Base-by-base conservation (phyloP, 2,113 vertebrate species). In the Marmota monax region DNA sequence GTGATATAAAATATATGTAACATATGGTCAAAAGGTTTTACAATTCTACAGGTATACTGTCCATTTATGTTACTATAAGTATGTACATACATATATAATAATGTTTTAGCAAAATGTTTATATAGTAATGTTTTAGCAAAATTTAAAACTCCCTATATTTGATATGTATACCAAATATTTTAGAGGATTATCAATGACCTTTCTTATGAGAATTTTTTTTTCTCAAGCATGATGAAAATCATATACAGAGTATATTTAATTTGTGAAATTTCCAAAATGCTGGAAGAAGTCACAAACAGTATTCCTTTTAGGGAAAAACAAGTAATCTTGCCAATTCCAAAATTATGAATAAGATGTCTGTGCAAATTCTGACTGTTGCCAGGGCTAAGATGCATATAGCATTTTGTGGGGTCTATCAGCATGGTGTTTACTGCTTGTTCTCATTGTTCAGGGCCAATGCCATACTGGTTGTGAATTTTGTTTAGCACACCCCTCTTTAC, bases 321-420 rank as follows among this genome's bases (percentile, higher is more conserved):
- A 74, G 5, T 42, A 42, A 48, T 72, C 7, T 45, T 45, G 0
- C 23, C 32, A 48, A 18, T 4, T 12, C 4, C 25, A 23, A 84
- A 53, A 45, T 45, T 25, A 77, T 10, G 7, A 92, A 22, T 63
- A 67, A 10, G 6, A n/a, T 12, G 32, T n/a, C 39, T 45, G 14
- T 45, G 9, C 13, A 56, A 82, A 87, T 39, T 48, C 42, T 82
- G 13, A 7, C 34, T 51, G 23, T 67, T n/a, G 20, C 18, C 34
- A 3, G 8, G 5, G 5, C 29, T 29, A 1, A 27, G 22, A 23
- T 13, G n/a, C 6, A 39, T 7, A 20, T 73, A 34, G 20, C 10
- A 61, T 5, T 5, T 2, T 17, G 4, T 23, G 11, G 9, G 42
- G 1, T 27, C 39, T 34, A 12, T 7, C 6, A 20, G 1, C 20